phyloP scores from a whole-genome alignment of 2,797 vertebrate genomes.

The Iguana delicatissima region DNA sequence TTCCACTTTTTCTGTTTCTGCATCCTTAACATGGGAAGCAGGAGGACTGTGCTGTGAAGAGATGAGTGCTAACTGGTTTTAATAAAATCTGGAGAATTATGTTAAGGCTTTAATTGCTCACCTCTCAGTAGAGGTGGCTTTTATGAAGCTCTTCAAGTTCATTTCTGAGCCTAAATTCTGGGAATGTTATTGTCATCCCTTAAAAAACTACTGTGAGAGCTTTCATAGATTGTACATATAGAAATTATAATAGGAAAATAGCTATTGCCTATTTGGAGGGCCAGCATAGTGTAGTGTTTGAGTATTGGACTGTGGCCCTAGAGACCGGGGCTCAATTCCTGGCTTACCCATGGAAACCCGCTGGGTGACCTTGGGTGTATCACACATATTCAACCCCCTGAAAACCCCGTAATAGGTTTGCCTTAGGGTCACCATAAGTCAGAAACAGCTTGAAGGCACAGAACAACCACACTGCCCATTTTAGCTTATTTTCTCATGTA shows the following conservation, averaged over 20 bases:
- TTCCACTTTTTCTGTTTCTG: neutral
- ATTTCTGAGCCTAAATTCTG: neutral
- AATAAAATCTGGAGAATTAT: neutral
- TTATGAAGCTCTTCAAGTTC: neutral
- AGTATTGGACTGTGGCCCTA: too few species aligned
- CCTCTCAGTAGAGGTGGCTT: neutral
- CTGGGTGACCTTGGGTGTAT: too few species aligned
- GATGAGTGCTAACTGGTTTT: neutral
- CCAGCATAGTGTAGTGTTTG: too few species aligned
- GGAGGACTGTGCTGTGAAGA: neutral
- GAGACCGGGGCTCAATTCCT: too few species aligned
- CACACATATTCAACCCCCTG: too few species aligned
- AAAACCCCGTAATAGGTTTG: too few species aligned
- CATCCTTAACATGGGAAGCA: neutral
- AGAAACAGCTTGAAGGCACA: too few species aligned
- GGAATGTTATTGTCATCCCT: neutral
- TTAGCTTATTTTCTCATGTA: neutral
- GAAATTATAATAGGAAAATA: neutral
- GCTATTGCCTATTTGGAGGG: neutral
- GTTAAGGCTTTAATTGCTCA: neutral
- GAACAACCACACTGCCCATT: neutral
- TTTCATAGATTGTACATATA: slow-evolving; percentile 5
- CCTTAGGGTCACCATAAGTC: too few species aligned
- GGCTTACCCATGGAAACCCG: too few species aligned
- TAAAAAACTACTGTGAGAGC: neutral